phyloP scores from a whole-genome alignment of 1,140 invertebrate species.

The Drosophila nannoptera region DNA sequence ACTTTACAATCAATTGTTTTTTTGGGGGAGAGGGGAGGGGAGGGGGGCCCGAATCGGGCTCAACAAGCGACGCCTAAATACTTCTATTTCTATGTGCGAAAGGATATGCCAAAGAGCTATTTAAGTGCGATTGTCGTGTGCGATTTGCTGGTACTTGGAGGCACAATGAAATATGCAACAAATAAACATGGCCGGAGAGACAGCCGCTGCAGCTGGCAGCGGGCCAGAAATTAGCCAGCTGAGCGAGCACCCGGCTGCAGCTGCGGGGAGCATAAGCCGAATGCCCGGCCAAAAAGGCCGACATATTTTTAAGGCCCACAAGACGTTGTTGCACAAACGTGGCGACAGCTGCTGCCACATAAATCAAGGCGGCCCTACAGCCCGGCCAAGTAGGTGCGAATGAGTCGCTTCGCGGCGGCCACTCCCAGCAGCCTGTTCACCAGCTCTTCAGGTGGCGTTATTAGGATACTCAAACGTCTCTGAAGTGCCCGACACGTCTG shows the following conservation, averaged over 20 bases:
- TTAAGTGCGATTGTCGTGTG: slow-evolving; percentile 37
- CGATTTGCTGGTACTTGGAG: slow-evolving; percentile 42
- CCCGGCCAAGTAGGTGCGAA: slow-evolving; percentile 22
- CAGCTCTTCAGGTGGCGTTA: neutral
- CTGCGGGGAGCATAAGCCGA: slow-evolving; percentile 3
- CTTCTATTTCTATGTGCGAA: no score
- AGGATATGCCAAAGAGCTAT: slow-evolving; percentile 25
- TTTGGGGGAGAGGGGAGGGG: neutral
- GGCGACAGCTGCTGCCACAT: slow-evolving; percentile 48
- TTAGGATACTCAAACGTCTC: neutral
- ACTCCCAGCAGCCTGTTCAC: neutral
- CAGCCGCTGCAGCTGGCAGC: slow-evolving; percentile 42
- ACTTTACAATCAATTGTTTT: slow-evolving; percentile 43
- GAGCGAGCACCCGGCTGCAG: slow-evolving; percentile 7
- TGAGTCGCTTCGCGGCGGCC: slow-evolving; percentile 16
- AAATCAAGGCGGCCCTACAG: slow-evolving; percentile 46
- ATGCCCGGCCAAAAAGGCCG: slow-evolving; percentile 36
- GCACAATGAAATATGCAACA: slow-evolving; percentile 62
- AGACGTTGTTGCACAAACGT: slow-evolving; percentile 15
- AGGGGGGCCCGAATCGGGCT: neutral
- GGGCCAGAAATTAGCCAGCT: slow-evolving; percentile 58
- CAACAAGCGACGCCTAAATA: no score
- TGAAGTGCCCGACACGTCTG: neutral
- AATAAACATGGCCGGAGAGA: slow-evolving; percentile 53
- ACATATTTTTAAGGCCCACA: slow-evolving; percentile 19